Conservation (phyloP, 2,888 invertebrate species). For the Leucozona laternaria region DNA sequence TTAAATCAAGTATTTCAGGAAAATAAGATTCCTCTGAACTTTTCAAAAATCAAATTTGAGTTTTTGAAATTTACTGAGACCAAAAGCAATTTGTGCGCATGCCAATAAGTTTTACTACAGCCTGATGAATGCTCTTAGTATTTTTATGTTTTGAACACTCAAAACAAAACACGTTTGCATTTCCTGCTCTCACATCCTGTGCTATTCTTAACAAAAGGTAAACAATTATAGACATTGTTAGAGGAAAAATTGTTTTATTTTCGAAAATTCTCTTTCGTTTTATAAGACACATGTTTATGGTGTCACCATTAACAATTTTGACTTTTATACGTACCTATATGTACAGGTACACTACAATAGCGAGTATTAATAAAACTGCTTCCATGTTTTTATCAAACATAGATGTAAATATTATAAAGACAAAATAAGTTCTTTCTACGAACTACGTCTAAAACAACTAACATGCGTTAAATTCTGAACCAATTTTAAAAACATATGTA, state of each 20-base stretch:
- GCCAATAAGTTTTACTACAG: constrained; percentile 13
- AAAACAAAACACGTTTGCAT: constrained; percentile 25
- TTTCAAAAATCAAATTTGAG: constrained; percentile 41
- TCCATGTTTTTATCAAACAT: too few relatives aligned
- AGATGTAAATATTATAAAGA: too few relatives aligned
- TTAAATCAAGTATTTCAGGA: constrained; percentile 39
- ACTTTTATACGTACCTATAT: not conserved
- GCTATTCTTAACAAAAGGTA: constrained; percentile 14
- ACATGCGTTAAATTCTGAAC: too few relatives aligned
- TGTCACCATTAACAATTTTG: not conserved
- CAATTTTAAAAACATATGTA: too few relatives aligned
- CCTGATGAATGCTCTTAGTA: constrained; percentile 33
- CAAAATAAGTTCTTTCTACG: too few relatives aligned
- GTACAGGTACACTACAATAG: not conserved
- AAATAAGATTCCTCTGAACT: constrained; percentile 33
- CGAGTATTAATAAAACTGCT: too few relatives aligned
- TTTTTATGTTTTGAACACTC: constrained; percentile 13
- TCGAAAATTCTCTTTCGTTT: constrained; percentile 9
- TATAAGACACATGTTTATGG: not conserved
- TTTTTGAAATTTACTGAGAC: constrained; percentile 46
- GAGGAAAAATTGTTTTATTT: constrained; percentile 1
- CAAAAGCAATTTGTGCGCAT: constrained; percentile 35
- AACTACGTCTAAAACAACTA: too few relatives aligned
- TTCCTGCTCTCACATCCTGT: constrained; percentile 12
- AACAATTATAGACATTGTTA: constrained; percentile 20